phyloP scores from a whole-genome alignment of 2,888 invertebrate species.

The Cylindroiulus punctatus region DNA sequence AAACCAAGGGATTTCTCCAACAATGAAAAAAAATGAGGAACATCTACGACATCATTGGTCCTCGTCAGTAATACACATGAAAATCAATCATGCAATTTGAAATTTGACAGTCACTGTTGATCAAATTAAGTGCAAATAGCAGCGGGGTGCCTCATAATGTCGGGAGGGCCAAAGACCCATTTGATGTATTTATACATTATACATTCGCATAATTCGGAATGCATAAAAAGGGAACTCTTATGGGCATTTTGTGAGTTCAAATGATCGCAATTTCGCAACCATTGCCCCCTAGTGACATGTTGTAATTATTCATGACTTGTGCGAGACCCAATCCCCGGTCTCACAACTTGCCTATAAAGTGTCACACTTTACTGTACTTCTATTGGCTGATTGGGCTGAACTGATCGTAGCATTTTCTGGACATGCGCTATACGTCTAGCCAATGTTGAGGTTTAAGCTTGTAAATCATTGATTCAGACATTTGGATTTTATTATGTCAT shows the following conservation, averaged over 20 bases:
- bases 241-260: constrained; percentile 5
- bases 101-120: constrained; percentile 41
- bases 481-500: constrained; percentile 42
- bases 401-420: background rate
- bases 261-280: background rate
- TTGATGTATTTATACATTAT: background rate
- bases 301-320: constrained; percentile 29
- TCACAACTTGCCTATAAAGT: background rate
- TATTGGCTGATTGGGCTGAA: background rate
- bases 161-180: background rate
- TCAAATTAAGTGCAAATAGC: background rate
- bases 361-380: background rate
- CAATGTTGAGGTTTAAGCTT: background rate
- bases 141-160: background rate
- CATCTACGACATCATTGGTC: background rate
- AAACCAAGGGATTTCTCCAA: constrained; percentile 4
- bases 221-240: background rate
- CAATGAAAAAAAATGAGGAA: background rate
- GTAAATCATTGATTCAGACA: constrained; percentile 34
- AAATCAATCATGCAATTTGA: constrained; percentile 40
- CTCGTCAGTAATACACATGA: constrained; percentile 5
- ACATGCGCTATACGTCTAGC: background rate
- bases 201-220: background rate
- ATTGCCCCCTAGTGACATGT: background rate
- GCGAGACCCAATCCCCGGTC: too few relatives aligned